A percentile compares a stretch with the other conserved stretches of the same genome.
Evolutionary conservation across 2,797 vertebrate species (phyloP).

Genomic region (Lagodon rhomboides): DNA sequence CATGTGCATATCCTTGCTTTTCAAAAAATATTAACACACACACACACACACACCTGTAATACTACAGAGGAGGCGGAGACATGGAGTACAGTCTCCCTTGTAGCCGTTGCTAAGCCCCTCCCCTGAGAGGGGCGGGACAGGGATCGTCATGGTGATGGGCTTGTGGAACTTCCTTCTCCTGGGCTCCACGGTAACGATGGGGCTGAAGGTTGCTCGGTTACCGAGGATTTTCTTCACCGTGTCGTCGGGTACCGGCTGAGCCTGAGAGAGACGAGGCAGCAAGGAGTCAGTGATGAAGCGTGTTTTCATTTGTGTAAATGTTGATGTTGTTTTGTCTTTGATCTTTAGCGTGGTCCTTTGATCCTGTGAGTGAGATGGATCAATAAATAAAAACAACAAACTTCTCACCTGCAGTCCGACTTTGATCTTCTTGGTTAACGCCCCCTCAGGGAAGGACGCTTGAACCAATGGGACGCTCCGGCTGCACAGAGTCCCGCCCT

Average conservation of each 20-base stretch:
- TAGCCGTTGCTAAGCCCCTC: slow-evolving; percentile 95
- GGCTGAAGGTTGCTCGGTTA: slow-evolving; percentile 97
- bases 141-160: slow-evolving; percentile 99
- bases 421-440: slow-evolving; percentile 97
- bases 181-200: slow-evolving; percentile 98
- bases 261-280: slow-evolving; percentile 77
- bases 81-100: slow-evolving; percentile 94
- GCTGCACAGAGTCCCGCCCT: slow-evolving; percentile 94
- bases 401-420: slow-evolving; percentile 95
- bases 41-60: slow-evolving; percentile 90
- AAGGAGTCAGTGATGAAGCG: not conserved
- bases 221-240: slow-evolving; percentile 96
- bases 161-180: slow-evolving; percentile 99
- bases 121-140: slow-evolving; percentile 94
- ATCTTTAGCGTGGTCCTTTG: too few relatives aligned
- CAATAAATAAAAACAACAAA: not conserved
- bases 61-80: slow-evolving; percentile 96
- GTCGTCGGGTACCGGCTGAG: slow-evolving; percentile 96
- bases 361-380: not conserved
- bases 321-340: not conserved
- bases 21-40: not conserved
- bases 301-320: not conserved
- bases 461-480: slow-evolving; percentile 93
- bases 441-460: slow-evolving; percentile 97
- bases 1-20: too few relatives aligned